Evolutionary conservation across 1,140 invertebrate species (phyloP), one percentile per base, ranked within the genome.

Genomic region (Kradibia gibbosae): DNA sequence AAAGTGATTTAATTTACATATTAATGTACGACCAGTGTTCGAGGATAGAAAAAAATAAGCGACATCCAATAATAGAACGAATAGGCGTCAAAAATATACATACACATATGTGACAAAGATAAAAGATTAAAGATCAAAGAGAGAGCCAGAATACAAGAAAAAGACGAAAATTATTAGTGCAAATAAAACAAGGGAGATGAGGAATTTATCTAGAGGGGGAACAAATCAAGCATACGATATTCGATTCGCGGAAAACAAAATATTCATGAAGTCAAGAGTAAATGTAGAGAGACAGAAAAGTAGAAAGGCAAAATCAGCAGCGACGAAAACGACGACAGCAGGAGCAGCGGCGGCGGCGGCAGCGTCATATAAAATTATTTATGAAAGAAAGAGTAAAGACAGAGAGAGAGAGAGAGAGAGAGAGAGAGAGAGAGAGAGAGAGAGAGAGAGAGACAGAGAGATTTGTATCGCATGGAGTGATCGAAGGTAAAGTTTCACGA

Each of bases 321-420:
- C 67, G 50, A 34, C 50, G 39, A n/a, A n/a, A n/a, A n/a, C n/a
- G n/a, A n/a, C n/a, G n/a, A n/a, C n/a, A n/a, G n/a, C n/a, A n/a
- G n/a, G n/a, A n/a, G 5, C 34, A 1, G 28, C 22, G 36, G 3
- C 53, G 28, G 31, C 22, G n/a, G 39, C 36, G 28, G 28, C 45
- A 34, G 45, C 55, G 72, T 81, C 71, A 75, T 81, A 72, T 71
- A 81, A 81, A 81, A 81, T 75, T 67, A 74, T 72, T 48, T 39
- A 31, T 15, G 60, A n/a, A 57, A 76, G 36, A 76, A 45, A 17
- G 42, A 45, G 42, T 45, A 45, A 13, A 57, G 53, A 20, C 4
- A 20, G 3, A 7, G n/a, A 62, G 74, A 62, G 11, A 65, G 75
- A 78, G 20, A 78, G 15, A 50, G 22, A 72, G 5, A 48, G 71